Base-by-base conservation (phyloP, 92 coral and sea anemone species). In the Phenganax subtilis region DNA sequence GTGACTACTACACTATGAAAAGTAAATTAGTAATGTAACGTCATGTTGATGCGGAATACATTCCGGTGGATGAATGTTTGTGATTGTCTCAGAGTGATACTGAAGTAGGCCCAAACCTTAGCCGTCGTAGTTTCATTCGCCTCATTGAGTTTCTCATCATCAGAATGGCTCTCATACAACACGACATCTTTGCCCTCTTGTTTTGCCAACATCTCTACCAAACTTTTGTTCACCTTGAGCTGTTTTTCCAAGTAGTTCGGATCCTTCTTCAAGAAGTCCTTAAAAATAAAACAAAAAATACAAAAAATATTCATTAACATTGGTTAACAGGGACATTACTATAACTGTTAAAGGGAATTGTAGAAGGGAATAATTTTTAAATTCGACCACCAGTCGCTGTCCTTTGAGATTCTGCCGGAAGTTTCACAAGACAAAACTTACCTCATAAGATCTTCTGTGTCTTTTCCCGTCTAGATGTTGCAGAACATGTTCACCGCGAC, bases 161-260 rank as follows among this genome's bases (percentile, higher is more conserved):
- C 90, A 56, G 57, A 87, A 53, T 87, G 74, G 7, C 90, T 93
- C 80, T 96, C 99, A 87, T 88, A 92, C 51, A 96, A 80, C 61
- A 92, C 83, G n/a, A 96, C 91, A 65, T 89, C 90, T 37, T 96
- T 91, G 12, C 99, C 99, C 64, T 96, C 97, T 75, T 80, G 87
- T 25, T 91, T 88, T 55, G 87, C 88, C 77, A 96, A 71, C 80
- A 96, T 89, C 1, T 81, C 84, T 59, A 88, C 92, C 31, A 96
- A 87, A 47, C 90, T 97, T 66, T 90, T 87, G 89, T 96, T 96
- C 54, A 97, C 84, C 1, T 68, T 59, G 29, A 84, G 53, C 82
- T 96, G 99, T 53, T 88, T 91, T 9, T 90, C 87, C 64, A 85
- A 88, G 82, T 96, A 96, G 63, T 90, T 88, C 11, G 99, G 97